These are phyloP conservation scores for Otolemur crassicaudatus DNA, from an alignment of 2,797 vertebrate genomes.

Conservation along the genomic window DNA sequence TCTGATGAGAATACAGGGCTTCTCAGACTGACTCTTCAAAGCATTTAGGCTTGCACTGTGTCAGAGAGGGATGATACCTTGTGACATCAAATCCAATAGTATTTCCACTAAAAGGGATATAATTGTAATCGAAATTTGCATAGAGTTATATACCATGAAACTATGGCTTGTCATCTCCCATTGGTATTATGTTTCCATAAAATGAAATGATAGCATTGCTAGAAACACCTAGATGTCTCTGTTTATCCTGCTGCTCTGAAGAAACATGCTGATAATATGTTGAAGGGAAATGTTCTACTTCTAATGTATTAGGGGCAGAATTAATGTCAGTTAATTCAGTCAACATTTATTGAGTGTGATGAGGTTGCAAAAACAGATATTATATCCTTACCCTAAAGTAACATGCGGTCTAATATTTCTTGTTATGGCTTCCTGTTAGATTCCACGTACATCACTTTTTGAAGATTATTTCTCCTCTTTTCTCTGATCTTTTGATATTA, in stretches of 20 bases:
- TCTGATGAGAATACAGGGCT: neutral
- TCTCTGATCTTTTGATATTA: slow-evolving; percentile 13
- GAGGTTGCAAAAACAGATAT: slow-evolving; percentile 11
- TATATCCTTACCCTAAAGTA: slow-evolving; percentile 31
- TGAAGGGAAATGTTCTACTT: slow-evolving; percentile 45
- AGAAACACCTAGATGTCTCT: slow-evolving; percentile 35
- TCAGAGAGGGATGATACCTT: neutral
- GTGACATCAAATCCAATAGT: slow-evolving; percentile 11
- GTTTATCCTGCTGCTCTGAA: slow-evolving; percentile 23
- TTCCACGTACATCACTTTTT: neutral
- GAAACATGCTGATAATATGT: slow-evolving; percentile 50
- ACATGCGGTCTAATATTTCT: neutral
- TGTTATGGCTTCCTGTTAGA: neutral
- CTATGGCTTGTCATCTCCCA: neutral
- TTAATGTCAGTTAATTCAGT: slow-evolving; percentile 33
- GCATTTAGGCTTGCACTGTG: neutral
- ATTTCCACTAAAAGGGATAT: slow-evolving; percentile 12
- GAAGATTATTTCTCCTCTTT: neutral
- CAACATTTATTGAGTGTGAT: slow-evolving; percentile 39
- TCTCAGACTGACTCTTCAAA: neutral
- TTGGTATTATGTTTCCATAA: slow-evolving; percentile 21
- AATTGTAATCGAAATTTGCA: neutral
- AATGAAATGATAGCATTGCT: slow-evolving; percentile 31
- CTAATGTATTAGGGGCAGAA: slow-evolving; percentile 58
- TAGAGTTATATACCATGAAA: neutral